Percentiles rank a stretch among this genome's conserved stretches.
phyloP scores from a whole-genome alignment of 2,113 vertebrate species.

The Syngnathoides biaculeatus region DNA sequence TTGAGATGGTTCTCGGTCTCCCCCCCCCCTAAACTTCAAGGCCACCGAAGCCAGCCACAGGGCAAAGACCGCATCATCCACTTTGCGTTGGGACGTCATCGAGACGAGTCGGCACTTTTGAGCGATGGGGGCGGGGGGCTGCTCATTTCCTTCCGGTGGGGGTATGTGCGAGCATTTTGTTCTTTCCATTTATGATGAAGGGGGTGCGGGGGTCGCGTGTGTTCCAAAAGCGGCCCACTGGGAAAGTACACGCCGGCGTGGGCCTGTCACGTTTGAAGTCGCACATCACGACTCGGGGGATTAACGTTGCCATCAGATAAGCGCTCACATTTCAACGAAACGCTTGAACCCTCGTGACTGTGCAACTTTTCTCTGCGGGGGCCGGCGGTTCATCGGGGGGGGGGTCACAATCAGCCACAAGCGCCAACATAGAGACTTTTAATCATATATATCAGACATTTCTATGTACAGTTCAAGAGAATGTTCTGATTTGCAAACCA shows the following conservation, averaged over 20 bases:
- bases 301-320: not conserved
- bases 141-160: slow-evolving; percentile 54
- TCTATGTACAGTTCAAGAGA: slow-evolving; percentile 76
- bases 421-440: slow-evolving; percentile 74
- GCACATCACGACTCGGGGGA: not conserved
- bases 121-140: too few relatives aligned
- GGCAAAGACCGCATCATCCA: slow-evolving; percentile 13
- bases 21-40: too few relatives aligned
- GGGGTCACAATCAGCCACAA: slow-evolving; percentile 22
- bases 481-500: slow-evolving; percentile 74
- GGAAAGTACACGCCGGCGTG: slow-evolving; percentile 61
- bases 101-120: not conserved
- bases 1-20: too few relatives aligned
- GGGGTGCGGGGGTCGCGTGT: not conserved
- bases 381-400: too few relatives aligned
- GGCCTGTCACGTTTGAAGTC: too few relatives aligned
- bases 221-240: slow-evolving; percentile 31
- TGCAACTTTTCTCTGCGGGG: not conserved
- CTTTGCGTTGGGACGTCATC: slow-evolving; percentile 28
- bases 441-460: slow-evolving; percentile 74
- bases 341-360: not conserved
- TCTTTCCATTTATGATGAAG: not conserved
- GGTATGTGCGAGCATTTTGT: not conserved
- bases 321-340: not conserved
- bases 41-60: not conserved